A percentile compares a stretch with the other conserved stretches of the same genome.
These are phyloP conservation scores for Denticeps clupeoides DNA, from an alignment of 2,797 vertebrate genomes.

Conservation along the genomic window DNA sequence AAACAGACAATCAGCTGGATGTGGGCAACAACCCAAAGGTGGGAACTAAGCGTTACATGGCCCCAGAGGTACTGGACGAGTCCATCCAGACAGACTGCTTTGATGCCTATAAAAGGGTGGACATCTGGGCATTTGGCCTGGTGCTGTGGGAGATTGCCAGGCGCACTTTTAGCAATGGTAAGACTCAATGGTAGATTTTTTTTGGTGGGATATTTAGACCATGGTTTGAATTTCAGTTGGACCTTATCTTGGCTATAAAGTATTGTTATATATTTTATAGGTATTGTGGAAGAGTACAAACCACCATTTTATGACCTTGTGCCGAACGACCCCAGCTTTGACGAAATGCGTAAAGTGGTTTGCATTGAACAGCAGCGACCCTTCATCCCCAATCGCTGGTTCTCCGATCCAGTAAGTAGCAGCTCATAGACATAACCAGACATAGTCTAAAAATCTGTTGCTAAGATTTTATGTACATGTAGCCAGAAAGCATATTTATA, in stretches of 20 bases:
- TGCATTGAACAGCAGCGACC: slow-evolving; percentile 73
- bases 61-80: slow-evolving; percentile 69
- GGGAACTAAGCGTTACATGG: slow-evolving; percentile 75
- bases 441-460: too few relatives aligned
- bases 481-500: too few relatives aligned
- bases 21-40: slow-evolving; percentile 73
- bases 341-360: slow-evolving; percentile 74
- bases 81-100: slow-evolving; percentile 70
- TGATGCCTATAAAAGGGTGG: slow-evolving; percentile 69
- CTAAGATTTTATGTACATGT: too few relatives aligned
- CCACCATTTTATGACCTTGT: slow-evolving; percentile 73
- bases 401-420: slow-evolving; percentile 64
- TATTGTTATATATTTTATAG: slow-evolving; percentile 35
- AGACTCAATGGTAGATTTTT: too few relatives aligned
- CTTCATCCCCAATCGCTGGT: slow-evolving; percentile 73
- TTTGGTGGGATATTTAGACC: too few relatives aligned
- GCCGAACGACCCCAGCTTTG: slow-evolving; percentile 70
- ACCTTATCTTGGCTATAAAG: too few relatives aligned
- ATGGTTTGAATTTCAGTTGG: too few relatives aligned
- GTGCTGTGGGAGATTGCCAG: slow-evolving; percentile 71
- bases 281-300: slow-evolving; percentile 73
- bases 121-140: slow-evolving; percentile 73
- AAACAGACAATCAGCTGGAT: slow-evolving; percentile 67
- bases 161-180: slow-evolving; percentile 70
- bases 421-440: too few relatives aligned